phyloP scores from a whole-genome alignment of 1,140 invertebrate species.

The Littorina saxatilis region DNA sequence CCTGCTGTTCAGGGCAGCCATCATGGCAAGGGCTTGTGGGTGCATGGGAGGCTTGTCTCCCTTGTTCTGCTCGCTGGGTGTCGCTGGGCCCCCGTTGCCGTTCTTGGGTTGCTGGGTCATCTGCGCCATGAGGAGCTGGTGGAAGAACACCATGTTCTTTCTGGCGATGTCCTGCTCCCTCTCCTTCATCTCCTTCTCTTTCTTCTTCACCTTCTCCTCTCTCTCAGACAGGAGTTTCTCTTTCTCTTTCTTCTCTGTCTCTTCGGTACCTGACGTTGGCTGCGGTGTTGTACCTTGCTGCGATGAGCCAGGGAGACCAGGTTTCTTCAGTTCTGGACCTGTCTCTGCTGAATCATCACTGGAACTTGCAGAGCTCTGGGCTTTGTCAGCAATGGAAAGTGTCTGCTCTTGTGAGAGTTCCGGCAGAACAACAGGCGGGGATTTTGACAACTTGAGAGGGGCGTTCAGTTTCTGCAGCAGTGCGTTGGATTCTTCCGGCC shows the following conservation, averaged over 20 bases:
- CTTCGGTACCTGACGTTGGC: not conserved
- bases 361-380: not conserved
- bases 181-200: constrained; percentile 26
- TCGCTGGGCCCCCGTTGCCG: not conserved
- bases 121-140: constrained; percentile 18
- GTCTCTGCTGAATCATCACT: no score
- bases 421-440: no score
- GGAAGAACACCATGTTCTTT: constrained; percentile 28
- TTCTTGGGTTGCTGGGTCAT: not conserved
- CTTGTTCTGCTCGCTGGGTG: not conserved
- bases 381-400: not conserved
- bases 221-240: not conserved
- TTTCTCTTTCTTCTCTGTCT: not conserved
- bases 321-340: no score
- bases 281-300: not conserved
- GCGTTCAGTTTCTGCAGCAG: not conserved
- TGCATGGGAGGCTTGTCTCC: not conserved
- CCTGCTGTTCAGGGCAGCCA: not conserved
- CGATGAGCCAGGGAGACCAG: no score
- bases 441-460: not conserved
- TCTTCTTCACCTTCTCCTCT: not conserved
- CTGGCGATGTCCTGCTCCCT: constrained; percentile 5
- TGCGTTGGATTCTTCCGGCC: not conserved
- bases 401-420: not conserved
- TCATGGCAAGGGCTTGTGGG: constrained; percentile 19